Evolutionary conservation across 1,140 invertebrate genomes (phyloP).

Genomic region (Eubasilissa regina): DNA sequence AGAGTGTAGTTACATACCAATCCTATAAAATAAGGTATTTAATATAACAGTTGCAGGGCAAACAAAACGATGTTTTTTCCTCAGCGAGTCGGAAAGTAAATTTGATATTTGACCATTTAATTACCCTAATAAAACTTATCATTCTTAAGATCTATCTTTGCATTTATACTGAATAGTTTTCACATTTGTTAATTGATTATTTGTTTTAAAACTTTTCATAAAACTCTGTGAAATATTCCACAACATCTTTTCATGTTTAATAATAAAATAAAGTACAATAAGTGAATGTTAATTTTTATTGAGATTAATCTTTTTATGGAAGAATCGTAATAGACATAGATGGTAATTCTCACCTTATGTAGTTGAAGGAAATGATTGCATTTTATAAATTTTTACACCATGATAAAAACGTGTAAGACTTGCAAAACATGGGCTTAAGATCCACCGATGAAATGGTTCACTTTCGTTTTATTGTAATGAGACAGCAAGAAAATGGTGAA

Average conservation of each 20-base stretch:
- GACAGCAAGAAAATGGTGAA: too few species aligned
- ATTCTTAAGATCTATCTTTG: not conserved
- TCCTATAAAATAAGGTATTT: too few species aligned
- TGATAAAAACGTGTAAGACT: slow-evolving; percentile 17
- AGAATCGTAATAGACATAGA: slow-evolving; percentile 16
- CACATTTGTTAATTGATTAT: not conserved
- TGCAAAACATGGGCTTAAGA: not conserved
- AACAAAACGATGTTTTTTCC: not conserved
- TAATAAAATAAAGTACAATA: slow-evolving; percentile 34
- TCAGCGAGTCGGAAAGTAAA: not conserved
- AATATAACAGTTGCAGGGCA: too few species aligned
- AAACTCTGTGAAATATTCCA: slow-evolving; percentile 12
- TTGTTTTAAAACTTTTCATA: not conserved
- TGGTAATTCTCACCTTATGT: slow-evolving; percentile 11
- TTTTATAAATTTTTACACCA: slow-evolving; percentile 43
- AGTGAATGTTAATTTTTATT: slow-evolving; percentile 27
- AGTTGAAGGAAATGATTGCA: slow-evolving; percentile 2
- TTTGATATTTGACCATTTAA: slow-evolving; percentile 23
- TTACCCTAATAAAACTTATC: slow-evolving; percentile 5
- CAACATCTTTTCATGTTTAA: slow-evolving; percentile 17
- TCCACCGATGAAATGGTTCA: too few species aligned
- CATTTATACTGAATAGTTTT: slow-evolving; percentile 1
- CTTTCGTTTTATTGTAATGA: too few species aligned
- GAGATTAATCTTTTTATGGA: slow-evolving; percentile 31
- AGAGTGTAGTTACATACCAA: too few species aligned